These are phyloP conservation scores for Hermodice carunculata DNA, from an alignment of 2,888 invertebrate species.

Conservation along the genomic window DNA sequence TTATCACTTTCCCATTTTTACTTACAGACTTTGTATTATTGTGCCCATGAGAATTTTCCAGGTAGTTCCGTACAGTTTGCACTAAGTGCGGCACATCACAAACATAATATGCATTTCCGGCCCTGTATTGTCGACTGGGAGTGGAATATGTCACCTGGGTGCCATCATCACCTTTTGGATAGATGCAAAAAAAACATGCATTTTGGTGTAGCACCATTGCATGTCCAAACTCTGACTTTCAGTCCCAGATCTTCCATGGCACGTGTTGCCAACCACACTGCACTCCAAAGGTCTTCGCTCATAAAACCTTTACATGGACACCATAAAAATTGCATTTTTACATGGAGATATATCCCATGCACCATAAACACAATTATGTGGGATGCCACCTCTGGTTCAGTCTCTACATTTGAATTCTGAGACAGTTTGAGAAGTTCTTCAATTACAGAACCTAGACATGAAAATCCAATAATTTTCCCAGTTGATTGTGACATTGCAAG, in stretches of 20 bases:
- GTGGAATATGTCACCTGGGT: background rate
- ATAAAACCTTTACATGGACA: background rate
- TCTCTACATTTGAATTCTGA: too few species aligned
- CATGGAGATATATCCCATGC: background rate
- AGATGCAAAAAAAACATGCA: constrained; percentile 5
- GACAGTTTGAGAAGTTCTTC: background rate
- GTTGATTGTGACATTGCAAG: background rate
- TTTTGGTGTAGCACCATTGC: constrained; percentile 8
- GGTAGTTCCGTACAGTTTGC: background rate
- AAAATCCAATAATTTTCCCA: constrained; percentile 11
- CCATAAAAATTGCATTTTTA: background rate
- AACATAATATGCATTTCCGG: constrained; percentile 3
- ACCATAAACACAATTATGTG: constrained; percentile 12
- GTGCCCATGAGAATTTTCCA: constrained; percentile 8
- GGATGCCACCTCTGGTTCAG: background rate
- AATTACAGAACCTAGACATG: background rate
- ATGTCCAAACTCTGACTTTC: background rate
- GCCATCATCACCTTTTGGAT: background rate
- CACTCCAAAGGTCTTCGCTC: background rate
- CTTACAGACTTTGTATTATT: background rate
- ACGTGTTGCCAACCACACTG: background rate
- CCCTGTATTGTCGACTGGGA: background rate
- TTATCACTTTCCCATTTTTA: background rate
- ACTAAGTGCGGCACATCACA: constrained; percentile 9
- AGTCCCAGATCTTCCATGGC: background rate